Evolutionary conservation across 2,113 vertebrate species (phyloP).

Genomic region (Ginglymostoma cirratum): DNA sequence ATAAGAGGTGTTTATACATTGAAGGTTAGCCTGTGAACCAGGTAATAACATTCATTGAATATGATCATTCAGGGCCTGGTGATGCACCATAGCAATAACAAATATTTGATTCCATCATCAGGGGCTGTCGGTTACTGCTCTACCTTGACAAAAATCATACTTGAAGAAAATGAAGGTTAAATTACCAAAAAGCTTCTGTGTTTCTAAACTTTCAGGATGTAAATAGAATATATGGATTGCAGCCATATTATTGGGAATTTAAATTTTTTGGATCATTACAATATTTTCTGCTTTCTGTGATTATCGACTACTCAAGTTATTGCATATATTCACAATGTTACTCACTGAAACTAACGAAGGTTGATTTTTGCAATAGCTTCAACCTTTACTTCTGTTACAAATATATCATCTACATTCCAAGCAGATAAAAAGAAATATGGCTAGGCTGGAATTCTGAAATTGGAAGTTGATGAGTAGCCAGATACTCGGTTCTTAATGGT

Average conservation of each 20-base stretch:
- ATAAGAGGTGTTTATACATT: not conserved
- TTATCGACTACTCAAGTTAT: not conserved
- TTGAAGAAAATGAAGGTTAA: not conserved
- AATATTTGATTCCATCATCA: not conserved
- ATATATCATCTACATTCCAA: not conserved
- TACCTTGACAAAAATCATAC: not conserved
- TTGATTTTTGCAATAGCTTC: not conserved
- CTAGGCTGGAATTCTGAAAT: not conserved
- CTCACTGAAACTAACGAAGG: not conserved
- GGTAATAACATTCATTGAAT: not conserved
- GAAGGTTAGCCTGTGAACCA: slow-evolving; percentile 19
- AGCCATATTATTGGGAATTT: not conserved
- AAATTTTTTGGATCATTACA: not conserved
- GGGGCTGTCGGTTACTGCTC: not conserved
- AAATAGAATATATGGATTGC: not conserved
- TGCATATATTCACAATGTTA: not conserved
- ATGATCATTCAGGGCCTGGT: not conserved
- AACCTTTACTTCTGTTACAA: not conserved
- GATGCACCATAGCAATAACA: not conserved
- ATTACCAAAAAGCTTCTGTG: not conserved
- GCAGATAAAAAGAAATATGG: not conserved
- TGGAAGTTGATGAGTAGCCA: not conserved
- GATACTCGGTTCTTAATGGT: not conserved
- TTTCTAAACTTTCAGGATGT: not conserved
- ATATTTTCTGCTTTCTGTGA: not conserved